A percentile compares a stretch with the other conserved stretches of the same genome.
Evolutionary conservation across 1,140 invertebrate species (phyloP).

Genomic region (Caenorhabditis tropicalis): DNA sequence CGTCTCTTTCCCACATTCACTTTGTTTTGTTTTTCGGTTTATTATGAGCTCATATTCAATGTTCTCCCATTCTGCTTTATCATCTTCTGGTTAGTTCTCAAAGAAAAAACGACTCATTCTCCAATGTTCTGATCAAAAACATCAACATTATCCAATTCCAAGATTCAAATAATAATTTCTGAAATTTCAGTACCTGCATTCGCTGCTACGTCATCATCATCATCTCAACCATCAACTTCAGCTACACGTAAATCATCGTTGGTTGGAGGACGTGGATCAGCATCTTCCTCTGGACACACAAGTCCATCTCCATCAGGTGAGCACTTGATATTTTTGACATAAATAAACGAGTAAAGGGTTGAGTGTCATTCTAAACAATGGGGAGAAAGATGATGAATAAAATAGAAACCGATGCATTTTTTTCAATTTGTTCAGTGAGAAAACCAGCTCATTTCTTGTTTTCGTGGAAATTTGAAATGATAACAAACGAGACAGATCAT

Average conservation of each 20-base stretch:
- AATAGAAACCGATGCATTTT: too few relatives aligned
- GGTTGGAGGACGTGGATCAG: slow-evolving; percentile 38
- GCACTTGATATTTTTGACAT: neutral
- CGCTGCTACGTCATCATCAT: neutral
- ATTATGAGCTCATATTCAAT: neutral
- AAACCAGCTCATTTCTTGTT: neutral
- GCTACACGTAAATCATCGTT: slow-evolving; percentile 46
- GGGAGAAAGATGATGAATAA: too few relatives aligned
- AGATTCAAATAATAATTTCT: neutral
- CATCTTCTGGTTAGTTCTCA: slow-evolving; percentile 12
- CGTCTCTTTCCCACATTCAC: neutral
- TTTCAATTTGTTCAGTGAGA: neutral
- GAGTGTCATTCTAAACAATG: too few relatives aligned
- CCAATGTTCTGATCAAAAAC: too few relatives aligned
- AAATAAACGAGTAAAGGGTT: too few relatives aligned
- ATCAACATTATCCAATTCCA: neutral
- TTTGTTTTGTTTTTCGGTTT: neutral
- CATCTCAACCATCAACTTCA: neutral
- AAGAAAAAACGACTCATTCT: too few relatives aligned
- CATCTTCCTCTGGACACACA: slow-evolving; percentile 47
- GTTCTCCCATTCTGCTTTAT: neutral
- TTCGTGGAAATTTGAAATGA: too few relatives aligned
- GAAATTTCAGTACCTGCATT: neutral
- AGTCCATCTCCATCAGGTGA: slow-evolving; percentile 52
- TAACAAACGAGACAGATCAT: too few relatives aligned